Evolutionary conservation across 2,113 vertebrate species (phyloP), one percentile per base, ranked within the genome.

Genomic region (Petaurus breviceps): DNA sequence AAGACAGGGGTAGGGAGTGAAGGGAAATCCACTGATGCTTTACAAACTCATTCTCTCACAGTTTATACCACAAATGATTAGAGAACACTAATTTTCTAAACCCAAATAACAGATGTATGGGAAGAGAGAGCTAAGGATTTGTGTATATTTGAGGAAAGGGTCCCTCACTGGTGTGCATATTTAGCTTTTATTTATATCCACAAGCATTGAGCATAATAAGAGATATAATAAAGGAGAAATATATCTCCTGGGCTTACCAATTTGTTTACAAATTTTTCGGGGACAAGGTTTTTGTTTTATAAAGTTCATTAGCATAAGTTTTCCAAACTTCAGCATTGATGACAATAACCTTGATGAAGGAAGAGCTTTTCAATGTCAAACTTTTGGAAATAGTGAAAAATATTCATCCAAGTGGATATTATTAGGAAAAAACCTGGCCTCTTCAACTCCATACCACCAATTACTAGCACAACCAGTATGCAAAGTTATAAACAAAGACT

Each of bases 401-500:
- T 94, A 90, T 92, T 11, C 94, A 95, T 68, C 28, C 2, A 68
- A 37, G 10, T 37, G 28, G 28, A 37, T 37, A 68, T 68, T 31
- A 68, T 12, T 68, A 31, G 9, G 9, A 28, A 68, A 68, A 68
- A 68, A 12, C 11, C 31, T 68, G 28, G 57, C 11, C 31, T 68
- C 31, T 68, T 31, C 1, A 3, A 28, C 3, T 68, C 28, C 28
- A 37, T 37, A 37, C 28, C 4, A 3, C 57, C 11, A 68, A 37
- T 93, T 95, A 98, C 96, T 97, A 95, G 90, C 98, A 99, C 99
- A 99, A 99, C 99, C 99, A 94, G 99, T 99, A 98, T 99, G 99
- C 96, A 99, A 99, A 99, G 99, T 99, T 97, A 99, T 99, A 98
- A 99, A 99, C 99, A 99, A 99, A 99, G 99, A 99, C 99, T 99